phyloP scores from a whole-genome alignment of 1,140 invertebrate genomes.

The Brachionus angularis region DNA sequence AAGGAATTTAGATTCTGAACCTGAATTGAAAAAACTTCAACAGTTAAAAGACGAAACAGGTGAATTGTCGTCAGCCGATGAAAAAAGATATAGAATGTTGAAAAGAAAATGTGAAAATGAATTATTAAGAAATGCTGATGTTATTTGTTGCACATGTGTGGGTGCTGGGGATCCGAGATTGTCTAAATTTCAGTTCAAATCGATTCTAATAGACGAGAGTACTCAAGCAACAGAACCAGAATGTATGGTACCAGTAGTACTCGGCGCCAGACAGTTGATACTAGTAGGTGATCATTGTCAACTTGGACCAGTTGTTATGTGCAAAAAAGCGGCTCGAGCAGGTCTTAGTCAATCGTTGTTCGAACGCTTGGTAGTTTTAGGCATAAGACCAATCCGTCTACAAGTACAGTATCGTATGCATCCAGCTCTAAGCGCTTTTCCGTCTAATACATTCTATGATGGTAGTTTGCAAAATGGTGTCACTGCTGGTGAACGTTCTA shows the following conservation, averaged over 20 bases:
- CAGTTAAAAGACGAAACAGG: slow-evolving; percentile 95
- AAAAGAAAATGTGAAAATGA: slow-evolving; percentile 88
- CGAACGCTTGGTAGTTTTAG: slow-evolving; percentile 90
- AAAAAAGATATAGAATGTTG: slow-evolving; percentile 84
- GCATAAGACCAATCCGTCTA: slow-evolving; percentile 81
- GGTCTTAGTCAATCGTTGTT: slow-evolving; percentile 95
- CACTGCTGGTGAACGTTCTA: slow-evolving; percentile 72
- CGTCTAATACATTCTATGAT: slow-evolving; percentile 99
- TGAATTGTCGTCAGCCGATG: slow-evolving; percentile 79
- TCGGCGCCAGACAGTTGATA: slow-evolving; percentile 89
- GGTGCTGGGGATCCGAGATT: slow-evolving; percentile 92
- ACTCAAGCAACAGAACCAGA: slow-evolving; percentile 92
- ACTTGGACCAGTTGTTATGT: slow-evolving; percentile 96
- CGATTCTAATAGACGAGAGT: slow-evolving; percentile 96
- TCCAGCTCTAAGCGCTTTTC: slow-evolving; percentile 90
- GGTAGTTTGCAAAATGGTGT: slow-evolving; percentile 54
- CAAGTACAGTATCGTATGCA: slow-evolving; percentile 95
- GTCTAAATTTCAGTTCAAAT: slow-evolving; percentile 85
- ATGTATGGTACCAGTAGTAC: slow-evolving; percentile 95
- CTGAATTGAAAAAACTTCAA: slow-evolving; percentile 88
- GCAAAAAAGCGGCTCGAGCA: slow-evolving; percentile 93
- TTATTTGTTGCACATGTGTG: slow-evolving; percentile 98
- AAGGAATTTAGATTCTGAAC: slow-evolving; percentile 73
- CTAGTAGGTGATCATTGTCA: slow-evolving; percentile 98
- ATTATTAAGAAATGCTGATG: slow-evolving; percentile 79